Conservation (phyloP, 2,888 invertebrate genomes). For the Tribolium freemani region DNA sequence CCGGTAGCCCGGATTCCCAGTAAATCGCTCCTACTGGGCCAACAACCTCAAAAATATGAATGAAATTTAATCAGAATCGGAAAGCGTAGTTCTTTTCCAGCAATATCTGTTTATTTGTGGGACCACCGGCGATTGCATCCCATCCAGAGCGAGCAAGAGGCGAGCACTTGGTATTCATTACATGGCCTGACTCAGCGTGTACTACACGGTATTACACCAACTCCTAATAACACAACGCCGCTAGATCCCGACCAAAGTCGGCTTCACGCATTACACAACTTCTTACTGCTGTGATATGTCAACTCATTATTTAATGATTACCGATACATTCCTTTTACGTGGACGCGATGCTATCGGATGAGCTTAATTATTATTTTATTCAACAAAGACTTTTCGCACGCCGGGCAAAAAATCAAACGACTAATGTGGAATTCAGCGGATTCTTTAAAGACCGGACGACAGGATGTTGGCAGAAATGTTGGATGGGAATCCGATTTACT, state of each 20-base stretch:
- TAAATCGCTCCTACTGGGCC: background rate
- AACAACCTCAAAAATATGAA: constrained; percentile 20
- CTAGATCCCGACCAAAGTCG: constrained; percentile 37
- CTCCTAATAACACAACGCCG: constrained; percentile 44
- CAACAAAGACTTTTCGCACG: constrained; percentile 15
- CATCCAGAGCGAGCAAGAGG: constrained; percentile 16
- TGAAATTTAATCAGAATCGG: constrained; percentile 9
- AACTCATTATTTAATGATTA: constrained; percentile 34
- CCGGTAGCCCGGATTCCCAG: background rate
- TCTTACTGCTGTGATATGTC: constrained; percentile 25
- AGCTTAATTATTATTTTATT: constrained; percentile 32
- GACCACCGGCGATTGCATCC: constrained; percentile 33
- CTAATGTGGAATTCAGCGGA: constrained; percentile 1
- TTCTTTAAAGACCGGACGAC: background rate
- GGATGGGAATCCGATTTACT: no score
- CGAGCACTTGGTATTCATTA: constrained; percentile 52
- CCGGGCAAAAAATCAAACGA: background rate
- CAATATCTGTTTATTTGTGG: constrained; percentile 21
- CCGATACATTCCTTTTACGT: constrained; percentile 34
- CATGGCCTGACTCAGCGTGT: constrained; percentile 55
- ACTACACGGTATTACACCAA: constrained; percentile 48
- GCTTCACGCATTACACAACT: constrained; percentile 33
- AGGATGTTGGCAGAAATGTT: no score
- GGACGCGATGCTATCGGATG: constrained; percentile 13
- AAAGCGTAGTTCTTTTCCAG: background rate